These are phyloP conservation scores for Orthosia gracilis DNA, from an alignment of 2,888 invertebrate genomes.

Conservation along the genomic window DNA sequence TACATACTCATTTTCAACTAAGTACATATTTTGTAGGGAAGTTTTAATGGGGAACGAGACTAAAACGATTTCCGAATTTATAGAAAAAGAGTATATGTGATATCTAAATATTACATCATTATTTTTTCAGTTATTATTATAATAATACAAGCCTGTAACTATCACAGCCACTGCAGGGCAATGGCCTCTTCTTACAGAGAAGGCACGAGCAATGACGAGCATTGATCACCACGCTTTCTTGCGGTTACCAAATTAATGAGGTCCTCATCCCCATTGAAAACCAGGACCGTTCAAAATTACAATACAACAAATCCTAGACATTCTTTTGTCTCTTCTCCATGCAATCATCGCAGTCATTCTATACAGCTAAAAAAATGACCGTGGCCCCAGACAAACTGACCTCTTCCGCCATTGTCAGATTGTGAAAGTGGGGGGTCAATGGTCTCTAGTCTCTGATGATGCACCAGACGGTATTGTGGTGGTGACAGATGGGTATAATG, in stretches of 20 bases:
- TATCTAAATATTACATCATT: neutral
- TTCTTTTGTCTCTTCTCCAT: slow-evolving; percentile 30
- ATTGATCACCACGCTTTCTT: no score
- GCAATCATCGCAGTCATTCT: slow-evolving; percentile 34
- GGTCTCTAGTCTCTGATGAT: slow-evolving; percentile 37
- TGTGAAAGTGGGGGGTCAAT: slow-evolving; percentile 60
- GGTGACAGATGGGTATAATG: slow-evolving; percentile 37
- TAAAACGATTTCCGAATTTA: neutral
- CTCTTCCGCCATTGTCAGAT: slow-evolving; percentile 18
- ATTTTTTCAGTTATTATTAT: neutral
- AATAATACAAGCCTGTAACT: no score
- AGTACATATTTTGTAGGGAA: neutral
- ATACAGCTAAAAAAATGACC: slow-evolving; percentile 18
- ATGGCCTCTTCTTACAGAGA: no score
- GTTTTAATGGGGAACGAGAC: neutral
- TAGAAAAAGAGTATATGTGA: neutral
- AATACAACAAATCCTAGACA: slow-evolving; percentile 20
- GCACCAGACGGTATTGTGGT: slow-evolving; percentile 56
- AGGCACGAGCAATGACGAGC: no score
- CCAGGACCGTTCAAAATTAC: slow-evolving; percentile 9
- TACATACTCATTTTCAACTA: no score
- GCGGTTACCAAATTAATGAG: slow-evolving; percentile 2
- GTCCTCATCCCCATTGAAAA: neutral
- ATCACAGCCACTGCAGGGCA: no score
- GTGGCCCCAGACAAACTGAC: slow-evolving; percentile 37